Base-by-base conservation (phyloP, 2,797 vertebrate genomes). In the Anguilla anguilla region DNA sequence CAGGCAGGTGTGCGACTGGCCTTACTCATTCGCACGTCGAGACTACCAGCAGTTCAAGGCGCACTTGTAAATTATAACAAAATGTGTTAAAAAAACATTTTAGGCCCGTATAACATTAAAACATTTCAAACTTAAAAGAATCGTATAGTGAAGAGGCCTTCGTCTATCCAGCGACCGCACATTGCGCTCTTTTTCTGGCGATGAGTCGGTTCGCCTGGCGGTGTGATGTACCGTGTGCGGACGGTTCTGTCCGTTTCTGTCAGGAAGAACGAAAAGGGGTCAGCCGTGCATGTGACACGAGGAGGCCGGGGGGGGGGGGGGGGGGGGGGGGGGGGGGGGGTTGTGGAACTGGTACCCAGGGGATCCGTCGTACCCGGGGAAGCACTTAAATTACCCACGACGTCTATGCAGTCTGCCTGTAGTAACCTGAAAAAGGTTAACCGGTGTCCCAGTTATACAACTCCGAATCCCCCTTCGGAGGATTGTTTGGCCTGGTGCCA, bases 351-450 rank as follows among this genome's bases (percentile, higher is more conserved):
- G 35, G 39, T 15, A 46, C 15, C 2, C 39, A 25, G 43, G 43
- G 79, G 28, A 22, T 39, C 77, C 17, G 3, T 2, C 10, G 46
- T 22, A 9, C 46, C 22, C 2, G 1, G 43, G 43, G 79, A 51
- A 51, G 43, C 22, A n/a, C 79, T 82, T n/a, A 51, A 82, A 82
- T 82, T 79, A 79, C 74, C 74, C 74, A 82, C 10, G 15, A 22
- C 51, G 79, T 46, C 46, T n/a, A 39, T n/a, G 25, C 22, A 82
- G 79, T n/a, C 46, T 49, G 25, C 46, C 43, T 82, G n/a, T 19
- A 49, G 79, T 49, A 51, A n/a, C 9, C 79, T 46, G 5, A 13
- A 81, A 49, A 81, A 81, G 17, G 19, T 46, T 81, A 25, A 82
- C n/a, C 25, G n/a, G 82, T n/a, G 46, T 82, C 43, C 43, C n/a